Conservation (phyloP, 2,113 vertebrate species). For the Heterocephalus glaber region DNA sequence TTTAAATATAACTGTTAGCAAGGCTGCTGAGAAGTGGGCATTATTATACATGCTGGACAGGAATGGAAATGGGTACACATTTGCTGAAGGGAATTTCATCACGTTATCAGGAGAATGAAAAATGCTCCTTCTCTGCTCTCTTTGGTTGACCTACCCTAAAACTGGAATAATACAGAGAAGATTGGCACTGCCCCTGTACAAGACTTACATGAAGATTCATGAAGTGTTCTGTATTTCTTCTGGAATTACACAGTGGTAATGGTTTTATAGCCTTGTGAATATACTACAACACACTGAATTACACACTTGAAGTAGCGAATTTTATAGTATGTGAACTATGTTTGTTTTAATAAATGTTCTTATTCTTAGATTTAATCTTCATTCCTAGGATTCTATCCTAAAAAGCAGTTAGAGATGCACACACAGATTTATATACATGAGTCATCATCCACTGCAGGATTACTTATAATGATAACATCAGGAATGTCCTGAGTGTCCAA, state of each 20-base stretch:
- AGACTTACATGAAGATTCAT: neutral
- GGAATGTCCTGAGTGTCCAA: neutral
- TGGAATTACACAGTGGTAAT: neutral
- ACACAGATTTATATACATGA: neutral
- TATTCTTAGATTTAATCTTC: slow-evolving; percentile 22
- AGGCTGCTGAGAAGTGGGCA: neutral
- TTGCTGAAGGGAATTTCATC: slow-evolving; percentile 5
- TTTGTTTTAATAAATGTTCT: slow-evolving; percentile 12
- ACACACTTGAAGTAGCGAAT: neutral
- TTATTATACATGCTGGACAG: neutral
- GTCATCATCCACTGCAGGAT: neutral
- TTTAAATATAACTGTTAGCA: neutral
- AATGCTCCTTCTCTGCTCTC: slow-evolving; percentile 15
- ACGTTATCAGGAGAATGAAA: slow-evolving; percentile 19
- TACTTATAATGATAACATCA: slow-evolving; percentile 44
- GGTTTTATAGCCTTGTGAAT: neutral
- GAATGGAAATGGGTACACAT: neutral
- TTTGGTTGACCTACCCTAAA: neutral
- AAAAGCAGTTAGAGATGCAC: slow-evolving; percentile 24
- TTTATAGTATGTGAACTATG: neutral
- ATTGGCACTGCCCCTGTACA: neutral
- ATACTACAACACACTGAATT: neutral
- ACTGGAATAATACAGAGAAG: neutral
- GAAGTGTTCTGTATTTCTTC: neutral
- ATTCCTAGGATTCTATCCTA: slow-evolving; percentile 19